Evolutionary conservation across 2,797 vertebrate species (phyloP).

Genomic region (Champsocephalus esox): DNA sequence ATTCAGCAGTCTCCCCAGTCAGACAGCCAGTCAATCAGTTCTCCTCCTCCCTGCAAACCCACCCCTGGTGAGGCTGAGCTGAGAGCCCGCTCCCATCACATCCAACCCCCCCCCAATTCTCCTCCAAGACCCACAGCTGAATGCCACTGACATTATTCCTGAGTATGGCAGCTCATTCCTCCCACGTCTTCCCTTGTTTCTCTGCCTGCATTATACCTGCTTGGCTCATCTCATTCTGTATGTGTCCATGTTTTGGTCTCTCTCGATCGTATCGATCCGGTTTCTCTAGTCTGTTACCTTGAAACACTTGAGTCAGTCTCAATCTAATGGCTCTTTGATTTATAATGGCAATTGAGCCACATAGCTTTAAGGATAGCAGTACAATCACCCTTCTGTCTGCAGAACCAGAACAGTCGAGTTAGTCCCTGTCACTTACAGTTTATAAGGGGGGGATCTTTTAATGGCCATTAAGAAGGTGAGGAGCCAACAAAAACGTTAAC

Average conservation of each 20-base stretch:
- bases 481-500: background rate
- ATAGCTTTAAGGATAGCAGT: background rate
- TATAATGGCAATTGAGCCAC: constrained; percentile 27
- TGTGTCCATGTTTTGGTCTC: constrained; percentile 1
- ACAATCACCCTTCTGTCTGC: background rate
- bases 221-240: constrained; percentile 8
- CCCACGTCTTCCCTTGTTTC: constrained; percentile 22
- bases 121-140: constrained; percentile 9
- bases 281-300: constrained; percentile 29
- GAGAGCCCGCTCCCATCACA: constrained; percentile 41
- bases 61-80: constrained; percentile 44
- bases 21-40: constrained; percentile 66
- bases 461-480: background rate
- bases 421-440: background rate
- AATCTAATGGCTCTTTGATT: constrained; percentile 38
- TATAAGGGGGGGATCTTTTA: background rate
- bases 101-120: constrained; percentile 11
- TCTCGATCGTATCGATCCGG: constrained; percentile 42
- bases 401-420: background rate
- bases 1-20: constrained; percentile 54
- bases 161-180: constrained; percentile 52
- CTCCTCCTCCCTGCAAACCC: constrained; percentile 14
- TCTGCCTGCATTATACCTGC: constrained; percentile 14
- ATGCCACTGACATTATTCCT: constrained; percentile 9
- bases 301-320: constrained; percentile 35